phyloP scores from a whole-genome alignment of 2,797 vertebrate species.

The Pterois miles region DNA sequence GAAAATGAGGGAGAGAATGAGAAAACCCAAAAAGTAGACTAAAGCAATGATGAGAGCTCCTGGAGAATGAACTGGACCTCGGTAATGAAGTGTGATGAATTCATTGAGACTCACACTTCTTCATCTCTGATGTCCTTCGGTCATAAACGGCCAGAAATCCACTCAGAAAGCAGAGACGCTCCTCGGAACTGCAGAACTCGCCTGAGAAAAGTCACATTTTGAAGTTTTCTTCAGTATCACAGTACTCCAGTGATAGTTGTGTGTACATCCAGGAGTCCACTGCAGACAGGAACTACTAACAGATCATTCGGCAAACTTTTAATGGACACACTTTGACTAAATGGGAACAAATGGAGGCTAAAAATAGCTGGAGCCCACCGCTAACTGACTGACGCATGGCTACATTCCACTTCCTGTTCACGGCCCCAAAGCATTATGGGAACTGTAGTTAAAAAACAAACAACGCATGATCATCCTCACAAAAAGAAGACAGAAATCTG shows the following conservation, averaged over 20 bases:
- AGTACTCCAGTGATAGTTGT: background rate
- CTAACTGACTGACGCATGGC: too few relatives aligned
- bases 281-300: background rate
- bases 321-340: accelerated
- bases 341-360: background rate
- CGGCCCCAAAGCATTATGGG: background rate
- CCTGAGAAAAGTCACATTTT: background rate
- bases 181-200: background rate
- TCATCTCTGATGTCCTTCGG: background rate
- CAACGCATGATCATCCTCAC: background rate
- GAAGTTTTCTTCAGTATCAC: background rate
- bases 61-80: too few relatives aligned
- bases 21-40: too few relatives aligned
- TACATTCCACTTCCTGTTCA: background rate
- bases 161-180: background rate
- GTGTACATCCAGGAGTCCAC: accelerated
- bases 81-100: too few relatives aligned
- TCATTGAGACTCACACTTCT: too few relatives aligned
- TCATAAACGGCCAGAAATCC: background rate
- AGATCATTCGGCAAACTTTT: background rate
- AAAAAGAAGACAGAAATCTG: background rate
- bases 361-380: background rate
- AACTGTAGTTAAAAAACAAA: background rate
- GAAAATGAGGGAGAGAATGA: too few relatives aligned
- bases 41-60: too few relatives aligned